These are phyloP conservation scores for Timema podura DNA, from an alignment of 2,888 invertebrate genomes.

Conservation along the genomic window DNA sequence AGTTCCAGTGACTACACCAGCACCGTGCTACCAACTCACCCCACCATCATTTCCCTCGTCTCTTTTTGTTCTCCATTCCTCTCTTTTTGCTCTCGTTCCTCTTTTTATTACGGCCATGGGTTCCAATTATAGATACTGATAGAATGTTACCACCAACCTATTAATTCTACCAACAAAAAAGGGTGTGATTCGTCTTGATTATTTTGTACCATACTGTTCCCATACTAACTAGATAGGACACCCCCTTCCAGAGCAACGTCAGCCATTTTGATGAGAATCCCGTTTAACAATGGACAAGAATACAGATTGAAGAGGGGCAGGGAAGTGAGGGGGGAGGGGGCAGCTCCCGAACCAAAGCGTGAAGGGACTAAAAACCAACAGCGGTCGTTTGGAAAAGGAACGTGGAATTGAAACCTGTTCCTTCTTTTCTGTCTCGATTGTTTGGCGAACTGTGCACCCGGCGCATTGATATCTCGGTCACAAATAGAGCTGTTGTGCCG, in stretches of 20 bases:
- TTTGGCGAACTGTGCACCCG: no score
- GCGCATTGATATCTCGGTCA: no score
- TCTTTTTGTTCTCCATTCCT: background rate
- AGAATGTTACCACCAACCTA: slow-evolving; percentile 21
- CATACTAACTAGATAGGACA: slow-evolving; percentile 12
- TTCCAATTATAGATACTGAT: slow-evolving; percentile 22
- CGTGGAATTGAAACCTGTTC: no score
- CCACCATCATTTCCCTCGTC: background rate
- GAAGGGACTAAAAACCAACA: slow-evolving; percentile 13
- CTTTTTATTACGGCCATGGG: slow-evolving; percentile 15
- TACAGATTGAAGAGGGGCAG: background rate
- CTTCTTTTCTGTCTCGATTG: no score
- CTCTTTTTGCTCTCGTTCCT: slow-evolving; percentile 7
- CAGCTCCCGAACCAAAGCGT: background rate
- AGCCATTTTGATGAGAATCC: slow-evolving; percentile 15
- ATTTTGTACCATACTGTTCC: slow-evolving; percentile 16
- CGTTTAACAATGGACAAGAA: background rate
- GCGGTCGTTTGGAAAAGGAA: background rate
- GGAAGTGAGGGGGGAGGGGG: background rate
- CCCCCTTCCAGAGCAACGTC: background rate
- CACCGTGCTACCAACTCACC: no score
- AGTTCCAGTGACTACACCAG: no score
- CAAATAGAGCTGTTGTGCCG: no score
- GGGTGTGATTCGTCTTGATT: slow-evolving; percentile 14
- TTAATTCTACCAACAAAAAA: slow-evolving; percentile 20